Base-by-base conservation (phyloP, 2,888 invertebrate species). In the Harmothoe impar region DNA sequence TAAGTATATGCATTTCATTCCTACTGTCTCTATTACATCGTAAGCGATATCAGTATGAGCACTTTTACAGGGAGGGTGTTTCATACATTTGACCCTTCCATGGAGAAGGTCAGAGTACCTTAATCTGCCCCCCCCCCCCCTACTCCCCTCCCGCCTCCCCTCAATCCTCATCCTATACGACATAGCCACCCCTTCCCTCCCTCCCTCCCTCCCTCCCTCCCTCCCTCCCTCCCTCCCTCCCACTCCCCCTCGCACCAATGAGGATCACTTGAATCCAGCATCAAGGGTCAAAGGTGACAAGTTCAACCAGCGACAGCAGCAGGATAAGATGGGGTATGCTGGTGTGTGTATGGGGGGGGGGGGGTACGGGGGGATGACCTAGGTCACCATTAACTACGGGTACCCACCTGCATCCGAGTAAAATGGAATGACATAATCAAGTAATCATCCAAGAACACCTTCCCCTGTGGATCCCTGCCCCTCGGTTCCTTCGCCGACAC, bases 281-380 rank as follows among this genome's bases (percentile, higher is more conserved):
- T 52, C 33, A 29, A 81, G 29, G 86, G 86, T 86, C 54, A 86
- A 31, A 56, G 86, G 86, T 86, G 86, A 86, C 56, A 86, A 86
- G 86, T 86, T 86, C 86, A 86, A 86, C 81, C 43, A 20, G 43
- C 33, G 43, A 25, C 0, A 3, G 43, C n/a, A 43, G 33, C 35
- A 35, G 43, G 43, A 77, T 77, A 77, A 81, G 43, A 81, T 81
- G 81, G 31, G 81, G 86, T n/a, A 33, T 12, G 43, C 3, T 35
- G 33, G 23, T 35, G 35, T 29, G 78, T 1, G 29, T 5, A 10
- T 10, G 52, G 84, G 35, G 33, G 35, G 5, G 1, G 25, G 84
- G 43, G 25, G 15, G 25, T 15, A 43, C 12, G 52, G 31, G 10
- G 52, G 52, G 12, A 86, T 86, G 54, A 54, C n/a, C 51, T n/a